Conservation (phyloP, 30 jellyfish, hydroid and myxozoan species). For the Turritopsis rubra region DNA sequence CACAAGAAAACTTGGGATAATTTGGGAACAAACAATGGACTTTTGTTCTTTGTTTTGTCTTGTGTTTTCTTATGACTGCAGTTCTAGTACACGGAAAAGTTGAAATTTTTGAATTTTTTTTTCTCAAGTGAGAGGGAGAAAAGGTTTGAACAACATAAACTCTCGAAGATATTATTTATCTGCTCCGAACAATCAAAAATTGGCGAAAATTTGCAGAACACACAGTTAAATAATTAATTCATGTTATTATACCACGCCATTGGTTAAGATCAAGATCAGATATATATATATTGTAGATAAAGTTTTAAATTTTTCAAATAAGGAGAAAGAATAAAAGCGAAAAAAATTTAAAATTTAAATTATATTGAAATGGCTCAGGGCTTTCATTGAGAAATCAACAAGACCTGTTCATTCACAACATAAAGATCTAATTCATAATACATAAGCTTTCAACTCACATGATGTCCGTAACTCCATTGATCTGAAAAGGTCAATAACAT, state of each 20-base stretch:
- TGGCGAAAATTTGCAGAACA: background rate
- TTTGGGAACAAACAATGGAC: too few species aligned
- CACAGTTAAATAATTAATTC: background rate
- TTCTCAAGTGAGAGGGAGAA: too few species aligned
- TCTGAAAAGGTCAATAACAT: background rate
- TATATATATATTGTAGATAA: background rate
- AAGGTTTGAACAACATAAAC: too few species aligned
- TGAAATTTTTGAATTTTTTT: too few species aligned
- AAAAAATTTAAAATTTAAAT: background rate
- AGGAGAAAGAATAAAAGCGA: slow-evolving; percentile 14
- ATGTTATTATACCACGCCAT: background rate
- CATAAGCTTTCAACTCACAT: background rate
- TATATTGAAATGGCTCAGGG: background rate
- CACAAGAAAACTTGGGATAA: too few species aligned
- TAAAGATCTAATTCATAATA: background rate
- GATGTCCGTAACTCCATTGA: background rate
- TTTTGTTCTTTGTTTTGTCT: too few species aligned
- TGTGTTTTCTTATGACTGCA: too few species aligned
- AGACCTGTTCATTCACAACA: background rate
- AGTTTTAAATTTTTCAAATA: background rate
- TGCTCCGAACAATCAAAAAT: too few species aligned
- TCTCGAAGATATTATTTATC: too few species aligned
- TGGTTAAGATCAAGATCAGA: background rate
- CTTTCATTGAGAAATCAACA: background rate
- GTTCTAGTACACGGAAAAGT: too few species aligned